Evolutionary conservation across 2,888 invertebrate genomes (phyloP).

Genomic region (Sphaerophoria rueppellii): DNA sequence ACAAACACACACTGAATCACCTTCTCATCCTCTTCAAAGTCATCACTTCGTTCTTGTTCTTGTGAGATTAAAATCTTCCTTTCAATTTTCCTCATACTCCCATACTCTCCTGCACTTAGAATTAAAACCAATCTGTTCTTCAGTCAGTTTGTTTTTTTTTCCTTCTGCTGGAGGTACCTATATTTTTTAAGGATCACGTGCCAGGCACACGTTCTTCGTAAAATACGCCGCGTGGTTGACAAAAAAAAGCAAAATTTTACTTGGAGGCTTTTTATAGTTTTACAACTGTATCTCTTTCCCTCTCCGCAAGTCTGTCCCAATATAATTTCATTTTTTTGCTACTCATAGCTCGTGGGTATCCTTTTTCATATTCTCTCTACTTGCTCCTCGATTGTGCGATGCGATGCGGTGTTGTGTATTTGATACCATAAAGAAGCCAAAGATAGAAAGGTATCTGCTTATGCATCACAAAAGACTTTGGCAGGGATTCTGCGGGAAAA

Average conservation of each 20-base stretch:
- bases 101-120: neutral
- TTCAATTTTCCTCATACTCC: constrained; percentile 22
- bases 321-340: constrained; percentile 13
- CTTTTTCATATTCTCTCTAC: neutral
- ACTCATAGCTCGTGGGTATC: neutral
- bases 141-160: neutral
- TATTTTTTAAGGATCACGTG: constrained; percentile 30
- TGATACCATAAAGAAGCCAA: neutral
- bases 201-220: constrained; percentile 17
- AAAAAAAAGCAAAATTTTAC: constrained; percentile 1
- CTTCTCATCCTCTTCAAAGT: neutral
- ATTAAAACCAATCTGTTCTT: constrained; percentile 7
- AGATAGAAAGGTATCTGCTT: constrained; percentile 9
- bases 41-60: neutral
- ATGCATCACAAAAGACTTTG: constrained; percentile 22
- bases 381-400: too few relatives aligned
- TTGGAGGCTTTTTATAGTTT: constrained; percentile 34
- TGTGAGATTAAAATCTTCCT: constrained; percentile 36
- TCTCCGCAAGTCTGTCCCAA: neutral
- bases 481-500: neutral
- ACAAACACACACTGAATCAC: constrained; percentile 8
- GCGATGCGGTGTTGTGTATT: neutral
- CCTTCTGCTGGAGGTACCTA: neutral
- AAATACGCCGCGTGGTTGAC: neutral
- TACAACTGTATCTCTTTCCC: constrained; percentile 22